Base-by-base conservation (phyloP, 2,888 invertebrate species). In the Dorcus hopei region DNA sequence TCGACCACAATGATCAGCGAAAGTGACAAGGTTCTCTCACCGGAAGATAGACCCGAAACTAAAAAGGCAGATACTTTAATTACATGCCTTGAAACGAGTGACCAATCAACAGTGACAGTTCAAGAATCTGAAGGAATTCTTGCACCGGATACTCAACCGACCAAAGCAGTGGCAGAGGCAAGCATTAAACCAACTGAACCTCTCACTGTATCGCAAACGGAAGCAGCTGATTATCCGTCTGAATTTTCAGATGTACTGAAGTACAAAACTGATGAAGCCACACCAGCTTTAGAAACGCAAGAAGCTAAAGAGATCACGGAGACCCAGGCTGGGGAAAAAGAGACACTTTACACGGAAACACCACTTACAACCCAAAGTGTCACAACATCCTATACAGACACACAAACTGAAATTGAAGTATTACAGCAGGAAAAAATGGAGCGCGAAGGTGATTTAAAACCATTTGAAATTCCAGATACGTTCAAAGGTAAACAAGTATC, bases 81-180 rank as follows among this genome's bases (percentile, higher is more conserved):
- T 64, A 79, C 80, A 49, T 79, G 83, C 49, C 75, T 88, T 53
- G 85, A 87, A 73, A 78, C 81, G 45, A 85, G 85, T 65, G 83
- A 84, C 69, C 71, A 82, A 33, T 81, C 82, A 6, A 81, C 85
- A 67, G 80, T 86, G 0, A 72, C 84, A n/a, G 71, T 86, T 7
- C 87, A 89, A 76, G 91, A 91, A 78, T 83, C 83, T 43, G 89
- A 89, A 80, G 81, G 80, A 48, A 78, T 82, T 48, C 81, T 88
- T 26, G 67, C 76, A 9, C 71, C 81, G 11, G 80, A 80, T 56
- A 80, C 80, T 49, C 80, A 82, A 53, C 85, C 85, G 60, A 77
- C 79, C 11, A 71, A 74, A 56, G 83, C 79, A 19, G 74, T 77
- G 48, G 89, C 89, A n/a, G 83, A 85, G 70, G 71, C 82, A 40